Base-by-base conservation (phyloP, 2,797 vertebrate genomes). In the Catharus ustulatus region DNA sequence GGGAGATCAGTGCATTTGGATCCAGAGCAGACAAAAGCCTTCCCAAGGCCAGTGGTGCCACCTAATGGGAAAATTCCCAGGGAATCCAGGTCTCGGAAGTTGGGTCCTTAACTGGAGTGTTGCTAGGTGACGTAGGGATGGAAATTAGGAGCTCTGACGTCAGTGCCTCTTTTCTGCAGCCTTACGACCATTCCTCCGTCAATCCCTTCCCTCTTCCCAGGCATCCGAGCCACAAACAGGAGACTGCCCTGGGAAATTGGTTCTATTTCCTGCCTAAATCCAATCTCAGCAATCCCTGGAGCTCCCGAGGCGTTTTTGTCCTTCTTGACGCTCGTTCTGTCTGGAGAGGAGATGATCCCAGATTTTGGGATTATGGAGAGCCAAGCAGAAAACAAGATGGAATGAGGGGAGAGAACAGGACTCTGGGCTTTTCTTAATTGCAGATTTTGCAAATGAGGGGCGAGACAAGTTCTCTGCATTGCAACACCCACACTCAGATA, bases 1-100 rank as follows among this genome's bases (percentile, higher is more conserved):
- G 1, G 4, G 3, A 21, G 4, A 2, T 20, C 7, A 34, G 4
- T 0, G 5, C 8, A 0, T 2, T 15, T 42, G 43, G 52, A 34
- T n/a, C 57, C 59, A 23, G 46, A 64, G 36, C 9, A 46, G 19
- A 45, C 5, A 15, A 62, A 94, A 83, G 4, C 42, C 57, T 95
- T 97, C 87, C 74, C 72, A 94, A 62, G 76, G 81, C 79, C 85
- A 96, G 93, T 95, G 95, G 93, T 84, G 96, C 96, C 97, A 97
- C 90, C 97, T 97, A 95, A 92, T 64, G 97, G 97, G 90, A 90
- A 93, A 93, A 90, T 83, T 85, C 81, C 62, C 54, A 36, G 69
- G 89, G 64, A 95, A 78, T 66, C 66, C 10, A 22, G 4, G 32
- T 11, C 34, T 87, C 90, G 87, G 94, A 97, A 95, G 84, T 59